A percentile compares a stretch with the other conserved stretches of the same genome.
phyloP scores from a whole-genome alignment of 1,140 invertebrate genomes.

The Drosophila equinoxialis region DNA sequence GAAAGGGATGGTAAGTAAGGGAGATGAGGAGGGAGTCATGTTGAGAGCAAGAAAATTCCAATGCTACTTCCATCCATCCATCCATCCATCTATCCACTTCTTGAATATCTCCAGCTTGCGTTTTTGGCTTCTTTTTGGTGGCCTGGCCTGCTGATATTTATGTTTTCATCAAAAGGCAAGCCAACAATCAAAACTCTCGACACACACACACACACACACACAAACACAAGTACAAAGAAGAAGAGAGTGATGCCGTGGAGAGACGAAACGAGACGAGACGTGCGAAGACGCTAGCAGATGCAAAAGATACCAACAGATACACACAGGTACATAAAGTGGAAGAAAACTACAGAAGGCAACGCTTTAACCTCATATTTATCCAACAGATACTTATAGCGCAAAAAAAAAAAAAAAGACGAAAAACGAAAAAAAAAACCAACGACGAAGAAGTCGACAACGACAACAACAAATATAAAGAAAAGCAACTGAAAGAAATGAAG shows the following conservation, averaged over 20 bases:
- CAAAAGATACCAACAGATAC: slow-evolving; percentile 40
- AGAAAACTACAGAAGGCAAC: slow-evolving; percentile 58
- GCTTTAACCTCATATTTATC: slow-evolving; percentile 83
- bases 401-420: slow-evolving; percentile 40
- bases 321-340: slow-evolving; percentile 51
- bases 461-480: slow-evolving; percentile 48
- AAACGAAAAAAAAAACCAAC: slow-evolving; percentile 50
- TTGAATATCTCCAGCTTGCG: slow-evolving; percentile 56
- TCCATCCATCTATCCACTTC: slow-evolving; percentile 49
- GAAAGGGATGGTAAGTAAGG: slow-evolving; percentile 8
- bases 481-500: slow-evolving; percentile 45
- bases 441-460: slow-evolving; percentile 16
- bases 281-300: slow-evolving; percentile 38
- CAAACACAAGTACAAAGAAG: slow-evolving; percentile 22
- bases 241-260: slow-evolving; percentile 42
- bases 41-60: slow-evolving; percentile 34
- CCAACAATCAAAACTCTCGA: slow-evolving; percentile 73
- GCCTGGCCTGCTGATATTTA: slow-evolving; percentile 68
- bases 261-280: slow-evolving; percentile 28
- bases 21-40: not conserved
- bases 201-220: slow-evolving; percentile 24
- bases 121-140: slow-evolving; percentile 46
- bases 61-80: slow-evolving; percentile 33
- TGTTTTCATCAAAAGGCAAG: slow-evolving; percentile 79
- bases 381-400: slow-evolving; percentile 80